Evolutionary conservation across 2,888 invertebrate genomes (phyloP), one percentile per base, ranked within the genome.

Genomic region (Coleophora deauratella): DNA sequence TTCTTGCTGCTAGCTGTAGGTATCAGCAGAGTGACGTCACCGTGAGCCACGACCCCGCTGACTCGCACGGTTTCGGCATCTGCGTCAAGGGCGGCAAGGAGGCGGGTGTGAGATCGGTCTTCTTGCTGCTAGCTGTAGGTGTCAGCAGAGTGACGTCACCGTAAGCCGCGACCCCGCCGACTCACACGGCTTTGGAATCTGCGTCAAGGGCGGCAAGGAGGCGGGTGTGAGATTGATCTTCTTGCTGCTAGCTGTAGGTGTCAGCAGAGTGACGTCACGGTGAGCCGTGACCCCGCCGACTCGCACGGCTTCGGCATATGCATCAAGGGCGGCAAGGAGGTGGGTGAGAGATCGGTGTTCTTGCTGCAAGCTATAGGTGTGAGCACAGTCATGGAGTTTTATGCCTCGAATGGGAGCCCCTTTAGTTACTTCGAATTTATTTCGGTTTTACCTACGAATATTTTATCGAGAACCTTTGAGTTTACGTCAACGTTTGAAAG

Each of bases 201-300:
- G 95, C 86, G 95, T 95, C 70, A 95, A 95, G 81, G 95, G 95
- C 63, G 95, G 95, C 57, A 94, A 94, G 82, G 94, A 95, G 77
- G 92, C 94, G 76, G 94, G 95, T 94, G 72, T 68, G 72, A 31
- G 32, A 12, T 21, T 11, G 9, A 14, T 11, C 11, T 13, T 30
- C 27, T 9, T 35, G 34, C 4, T 10, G 13, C 4, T n/a, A 11
- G 31, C 31, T 21, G 21, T 21, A 21, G 6, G 6, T 21, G 6
- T 21, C 21, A 21, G 6, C 31, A 31, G 11, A 11, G 10, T 11
- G n/a, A 31, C 10, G 28, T 28, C 28, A 28, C 28, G 1, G 10
- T 28, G 28, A 28, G 28, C 28, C 28, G 28, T 10, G 28, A 28
- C 9, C 31, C n/a, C n/a, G n/a, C n/a, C n/a, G n/a, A n/a, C n/a